These are phyloP conservation scores for Siniperca chuatsi DNA, from an alignment of 2,113 vertebrate species.

Conservation along the genomic window DNA sequence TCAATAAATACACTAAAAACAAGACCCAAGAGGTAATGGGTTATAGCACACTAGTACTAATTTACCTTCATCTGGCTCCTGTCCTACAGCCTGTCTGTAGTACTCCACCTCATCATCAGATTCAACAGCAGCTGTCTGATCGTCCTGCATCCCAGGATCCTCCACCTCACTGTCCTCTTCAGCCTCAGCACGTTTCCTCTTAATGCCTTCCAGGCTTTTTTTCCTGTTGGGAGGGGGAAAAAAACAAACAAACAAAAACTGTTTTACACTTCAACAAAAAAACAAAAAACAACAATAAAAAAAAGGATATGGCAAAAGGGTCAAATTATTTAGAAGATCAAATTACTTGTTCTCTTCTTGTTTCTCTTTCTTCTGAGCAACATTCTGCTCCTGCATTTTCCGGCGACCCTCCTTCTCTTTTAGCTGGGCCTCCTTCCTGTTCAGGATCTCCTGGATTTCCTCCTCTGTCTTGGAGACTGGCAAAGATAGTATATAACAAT, in stretches of 20 bases:
- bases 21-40: background rate
- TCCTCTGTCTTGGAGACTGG: conserved; percentile 89
- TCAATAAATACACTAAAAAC: background rate
- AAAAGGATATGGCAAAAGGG: rapidly evolving
- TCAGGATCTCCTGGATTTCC: conserved; percentile 87
- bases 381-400: conserved; percentile 86
- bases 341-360: conserved; percentile 85
- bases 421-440: conserved; percentile 85
- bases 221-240: conserved; percentile 75
- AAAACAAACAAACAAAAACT: background rate
- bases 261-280: background rate
- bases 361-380: conserved; percentile 84
- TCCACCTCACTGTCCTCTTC: conserved; percentile 88
- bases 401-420: conserved; percentile 82
- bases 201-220: conserved; percentile 90
- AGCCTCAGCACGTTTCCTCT: conserved; percentile 68
- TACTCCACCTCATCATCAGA: conserved; percentile 92
- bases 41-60: background rate
- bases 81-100: conserved; percentile 91
- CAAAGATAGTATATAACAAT: background rate
- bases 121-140: conserved; percentile 54
- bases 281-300: background rate
- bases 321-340: background rate
- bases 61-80: conserved; percentile 91
- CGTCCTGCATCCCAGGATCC: conserved; percentile 86